These are phyloP conservation scores for Trissoscelio sp. DNA, from an alignment of 2,888 invertebrate species.

Conservation along the genomic window DNA sequence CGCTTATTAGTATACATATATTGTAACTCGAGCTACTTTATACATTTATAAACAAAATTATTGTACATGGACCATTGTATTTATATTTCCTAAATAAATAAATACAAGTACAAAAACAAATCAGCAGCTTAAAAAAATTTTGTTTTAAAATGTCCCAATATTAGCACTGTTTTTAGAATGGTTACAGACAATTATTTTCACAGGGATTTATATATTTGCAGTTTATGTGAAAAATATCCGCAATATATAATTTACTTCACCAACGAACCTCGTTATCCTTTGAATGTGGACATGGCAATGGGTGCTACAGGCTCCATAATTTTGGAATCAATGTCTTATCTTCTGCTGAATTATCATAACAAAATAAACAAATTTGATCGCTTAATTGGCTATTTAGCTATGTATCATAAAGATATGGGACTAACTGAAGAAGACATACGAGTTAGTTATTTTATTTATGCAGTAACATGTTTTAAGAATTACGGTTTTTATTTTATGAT, in stretches of 20 bases:
- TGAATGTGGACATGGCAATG: conserved; percentile 71
- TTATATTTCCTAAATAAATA: too few species aligned
- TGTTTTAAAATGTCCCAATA: too few species aligned
- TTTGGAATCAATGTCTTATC: conserved; percentile 75
- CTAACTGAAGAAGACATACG: conserved; percentile 71
- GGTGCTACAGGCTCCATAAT: conserved; percentile 73
- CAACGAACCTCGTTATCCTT: conserved; percentile 65
- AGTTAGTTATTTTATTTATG: conserved; percentile 67
- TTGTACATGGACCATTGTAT: too few species aligned
- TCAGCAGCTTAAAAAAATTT: too few species aligned
- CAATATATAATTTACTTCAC: conserved; percentile 76
- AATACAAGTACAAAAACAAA: too few species aligned
- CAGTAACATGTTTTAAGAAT: too few species aligned
- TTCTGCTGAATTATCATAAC: conserved; percentile 74
- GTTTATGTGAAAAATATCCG: conserved; percentile 73
- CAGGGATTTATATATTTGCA: conserved; percentile 11
- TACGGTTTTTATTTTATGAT: too few species aligned
- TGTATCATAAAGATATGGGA: conserved; percentile 78
- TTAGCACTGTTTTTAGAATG: too few species aligned
- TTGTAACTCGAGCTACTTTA: too few species aligned
- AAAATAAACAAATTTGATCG: conserved; percentile 73
- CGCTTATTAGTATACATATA: too few species aligned
- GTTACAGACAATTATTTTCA: too few species aligned
- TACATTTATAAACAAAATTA: too few species aligned
- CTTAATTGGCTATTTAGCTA: conserved; percentile 75